Conservation (phyloP, 2,888 invertebrate genomes). For the Terebella lapidaria region DNA sequence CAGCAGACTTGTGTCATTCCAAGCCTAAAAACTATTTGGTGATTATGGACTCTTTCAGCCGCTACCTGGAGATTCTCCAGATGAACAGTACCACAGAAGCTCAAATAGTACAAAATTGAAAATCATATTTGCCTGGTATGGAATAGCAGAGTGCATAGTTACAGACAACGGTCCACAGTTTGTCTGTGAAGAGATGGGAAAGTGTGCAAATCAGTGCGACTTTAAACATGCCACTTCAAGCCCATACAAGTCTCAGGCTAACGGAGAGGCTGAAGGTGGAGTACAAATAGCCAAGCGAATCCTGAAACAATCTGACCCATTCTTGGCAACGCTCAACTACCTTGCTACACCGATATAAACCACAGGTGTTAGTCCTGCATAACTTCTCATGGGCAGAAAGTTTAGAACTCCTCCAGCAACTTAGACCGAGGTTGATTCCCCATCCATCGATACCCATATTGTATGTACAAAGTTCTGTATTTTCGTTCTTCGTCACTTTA, state of each 20-base stretch:
- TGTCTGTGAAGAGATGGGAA: neutral
- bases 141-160: neutral
- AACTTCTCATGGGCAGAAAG: neutral
- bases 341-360: neutral
- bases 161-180: slow-evolving; percentile 7
- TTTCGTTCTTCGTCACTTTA: no score
- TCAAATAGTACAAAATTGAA: neutral
- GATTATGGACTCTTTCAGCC: neutral
- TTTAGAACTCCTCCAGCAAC: neutral
- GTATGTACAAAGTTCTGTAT: no score
- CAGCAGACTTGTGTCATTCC: slow-evolving; percentile 3
- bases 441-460: no score
- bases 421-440: no score
- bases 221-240: slow-evolving; percentile 3
- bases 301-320: neutral
- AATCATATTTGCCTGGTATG: neutral
- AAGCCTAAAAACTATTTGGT: neutral
- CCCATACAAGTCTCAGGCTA: no score
- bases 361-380: neutral
- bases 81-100: neutral
- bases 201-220: neutral
- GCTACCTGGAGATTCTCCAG: slow-evolving; percentile 1
- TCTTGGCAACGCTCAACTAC: neutral
- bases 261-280: slow-evolving; percentile 1
- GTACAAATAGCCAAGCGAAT: neutral